Evolutionary conservation across 2,888 invertebrate species (phyloP).

Genomic region (Noctua fimbriata): DNA sequence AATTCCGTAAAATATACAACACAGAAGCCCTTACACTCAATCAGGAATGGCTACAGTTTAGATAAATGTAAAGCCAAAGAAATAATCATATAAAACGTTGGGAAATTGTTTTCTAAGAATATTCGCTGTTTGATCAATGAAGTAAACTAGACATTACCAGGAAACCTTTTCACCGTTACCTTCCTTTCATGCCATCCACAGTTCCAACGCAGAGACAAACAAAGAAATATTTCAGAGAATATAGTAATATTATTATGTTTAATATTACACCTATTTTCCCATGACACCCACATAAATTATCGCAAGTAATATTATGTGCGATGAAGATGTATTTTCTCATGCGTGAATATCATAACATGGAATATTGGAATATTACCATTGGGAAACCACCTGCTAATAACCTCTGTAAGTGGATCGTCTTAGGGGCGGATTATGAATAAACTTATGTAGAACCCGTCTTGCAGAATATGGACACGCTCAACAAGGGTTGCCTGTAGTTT

Average conservation of each 20-base stretch:
- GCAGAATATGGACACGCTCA: background rate
- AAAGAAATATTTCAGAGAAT: slow-evolving; percentile 1
- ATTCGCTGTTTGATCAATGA: slow-evolving; percentile 12
- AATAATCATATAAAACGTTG: background rate
- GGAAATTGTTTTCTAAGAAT: background rate
- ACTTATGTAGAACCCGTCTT: background rate
- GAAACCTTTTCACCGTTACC: background rate
- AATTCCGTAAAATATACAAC: too few relatives aligned
- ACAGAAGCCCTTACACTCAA: too few relatives aligned
- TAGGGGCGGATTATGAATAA: background rate
- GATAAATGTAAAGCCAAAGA: background rate
- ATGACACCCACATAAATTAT: slow-evolving; percentile 9
- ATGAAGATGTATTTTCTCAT: slow-evolving; percentile 40
- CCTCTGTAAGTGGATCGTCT: background rate
- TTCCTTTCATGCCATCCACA: background rate
- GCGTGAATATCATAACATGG: slow-evolving; percentile 49
- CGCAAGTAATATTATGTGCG: slow-evolving; percentile 20
- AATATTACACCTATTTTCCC: slow-evolving; percentile 27
- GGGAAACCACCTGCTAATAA: slow-evolving; percentile 47
- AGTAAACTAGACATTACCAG: background rate
- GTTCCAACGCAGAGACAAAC: slow-evolving; percentile 1
- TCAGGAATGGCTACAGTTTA: too few relatives aligned
- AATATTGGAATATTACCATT: slow-evolving; percentile 36
- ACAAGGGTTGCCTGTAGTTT: too few relatives aligned
- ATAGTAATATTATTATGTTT: background rate